Conservation (phyloP, 2,888 invertebrate genomes). For the Nemotelus pantherinus region DNA sequence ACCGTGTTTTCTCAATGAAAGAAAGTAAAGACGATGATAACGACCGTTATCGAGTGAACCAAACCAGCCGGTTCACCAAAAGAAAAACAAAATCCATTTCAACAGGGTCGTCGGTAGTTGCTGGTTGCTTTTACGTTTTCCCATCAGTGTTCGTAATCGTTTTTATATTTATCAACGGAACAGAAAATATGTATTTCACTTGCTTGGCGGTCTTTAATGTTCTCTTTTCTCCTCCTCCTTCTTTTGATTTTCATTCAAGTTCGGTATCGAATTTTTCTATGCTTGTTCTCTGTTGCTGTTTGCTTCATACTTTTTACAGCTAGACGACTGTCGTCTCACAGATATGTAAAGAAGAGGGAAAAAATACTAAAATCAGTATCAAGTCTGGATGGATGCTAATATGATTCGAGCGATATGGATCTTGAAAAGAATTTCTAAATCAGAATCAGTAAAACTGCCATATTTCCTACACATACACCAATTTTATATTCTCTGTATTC, state of each 20-base stretch:
- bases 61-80: background rate
- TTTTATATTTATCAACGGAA: conserved; percentile 10
- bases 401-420: conserved; percentile 3
- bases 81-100: background rate
- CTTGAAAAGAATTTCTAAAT: conserved; percentile 8
- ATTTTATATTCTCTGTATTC: conserved; percentile 21
- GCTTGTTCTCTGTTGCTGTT: too few species aligned
- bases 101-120: conserved; percentile 15
- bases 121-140: conserved; percentile 28
- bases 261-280: background rate
- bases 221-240: background rate
- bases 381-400: background rate
- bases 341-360: too few species aligned
- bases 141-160: conserved; percentile 20
- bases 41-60: background rate
- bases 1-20: background rate
- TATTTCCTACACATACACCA: conserved; percentile 4
- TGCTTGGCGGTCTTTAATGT: background rate
- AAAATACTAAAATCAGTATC: too few species aligned
- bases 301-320: too few species aligned
- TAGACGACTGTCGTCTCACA: too few species aligned
- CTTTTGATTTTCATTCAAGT: background rate
- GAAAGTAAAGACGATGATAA: background rate
- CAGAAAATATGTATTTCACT: conserved; percentile 26
- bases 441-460: background rate